Conservation (phyloP, 2,113 vertebrate species). For the Gasterosteus nipponicus region DNA sequence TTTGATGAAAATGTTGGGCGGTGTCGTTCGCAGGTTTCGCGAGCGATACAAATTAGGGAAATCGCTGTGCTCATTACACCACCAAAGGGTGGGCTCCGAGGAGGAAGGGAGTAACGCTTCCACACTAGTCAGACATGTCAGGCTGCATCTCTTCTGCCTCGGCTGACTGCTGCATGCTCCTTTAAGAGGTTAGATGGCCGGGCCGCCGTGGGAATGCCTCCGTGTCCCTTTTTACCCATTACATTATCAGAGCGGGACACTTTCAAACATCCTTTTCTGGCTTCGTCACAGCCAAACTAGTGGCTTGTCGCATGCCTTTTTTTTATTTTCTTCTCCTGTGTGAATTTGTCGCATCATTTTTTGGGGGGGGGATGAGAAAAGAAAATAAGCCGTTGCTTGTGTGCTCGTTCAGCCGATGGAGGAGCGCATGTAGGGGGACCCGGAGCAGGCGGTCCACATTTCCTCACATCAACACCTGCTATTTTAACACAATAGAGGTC, state of each 20-base stretch:
- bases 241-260: conserved; percentile 31
- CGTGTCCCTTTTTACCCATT: conserved; percentile 48
- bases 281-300: conserved; percentile 31
- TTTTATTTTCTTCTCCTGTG: conserved; percentile 19
- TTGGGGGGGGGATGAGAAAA: neutral
- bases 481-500: conserved; percentile 58
- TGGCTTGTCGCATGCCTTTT: conserved; percentile 22
- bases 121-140: conserved; percentile 77
- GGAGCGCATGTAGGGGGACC: conserved; percentile 26
- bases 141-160: conserved; percentile 70
- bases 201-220: conserved; percentile 49
- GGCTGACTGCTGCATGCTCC: conserved; percentile 63
- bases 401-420: conserved; percentile 22
- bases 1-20: conserved; percentile 75
- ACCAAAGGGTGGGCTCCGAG: conserved; percentile 73
- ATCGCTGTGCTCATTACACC: conserved; percentile 78
- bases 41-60: conserved; percentile 80
- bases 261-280: conserved; percentile 29
- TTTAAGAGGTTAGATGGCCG: conserved; percentile 66
- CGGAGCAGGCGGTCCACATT: conserved; percentile 35
- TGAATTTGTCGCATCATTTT: conserved; percentile 32
- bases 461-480: conserved; percentile 56
- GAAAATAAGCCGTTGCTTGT: conserved; percentile 25
- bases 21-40: conserved; percentile 71
- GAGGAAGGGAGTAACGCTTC: conserved; percentile 73